Base-by-base conservation (phyloP, 64 coral and sea anemone genomes). In the Exaiptasia diaphana region DNA sequence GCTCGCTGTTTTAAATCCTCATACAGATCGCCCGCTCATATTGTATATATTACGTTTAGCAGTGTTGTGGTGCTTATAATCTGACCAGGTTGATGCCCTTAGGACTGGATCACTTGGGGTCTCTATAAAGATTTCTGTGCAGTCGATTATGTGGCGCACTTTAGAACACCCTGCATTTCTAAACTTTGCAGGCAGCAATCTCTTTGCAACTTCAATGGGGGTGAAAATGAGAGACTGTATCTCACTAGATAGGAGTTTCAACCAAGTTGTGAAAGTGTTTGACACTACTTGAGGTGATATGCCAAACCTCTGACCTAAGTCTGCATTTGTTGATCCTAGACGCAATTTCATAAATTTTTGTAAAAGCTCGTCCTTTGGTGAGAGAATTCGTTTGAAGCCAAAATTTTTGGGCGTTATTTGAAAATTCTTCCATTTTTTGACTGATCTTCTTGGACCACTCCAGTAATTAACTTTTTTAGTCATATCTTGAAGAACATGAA, bases 271-370 rank as follows among this genome's bases (percentile, higher is more conserved):
- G 35, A 89, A 81, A 81, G 74, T 38, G 53, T 11, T 38, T 74
- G 75, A 72, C 27, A 88, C 76, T 5, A 64, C 73, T 30, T 15
- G 61, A 23, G 2, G 10, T 41, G 75, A 71, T 62, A 77, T 76
- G 41, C 71, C 72, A 86, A 86, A 86, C 43, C 71, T 86, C 56
- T 87, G 86, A 26, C 76, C 86, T 22, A 89, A 65, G 67, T 89
- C 77, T 40, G 53, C 77, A 89, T 81, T 89, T 0, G 85, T 88
- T 41, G 85, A 80, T 71, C 86, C 76, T 40, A 88, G 56, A 59
- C 76, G 75, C 14, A 80, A 67, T 46, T 73, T 88, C 67, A n/a
- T n/a, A n/a, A n/a, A n/a, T n/a, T n/a, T n/a, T n/a, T n/a, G n/a
- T n/a, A n/a, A n/a, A n/a, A n/a, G n/a, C n/a, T n/a, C n/a, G n/a